phyloP scores from a whole-genome alignment of 2,888 invertebrate species.

The Loripinus fragilis region DNA sequence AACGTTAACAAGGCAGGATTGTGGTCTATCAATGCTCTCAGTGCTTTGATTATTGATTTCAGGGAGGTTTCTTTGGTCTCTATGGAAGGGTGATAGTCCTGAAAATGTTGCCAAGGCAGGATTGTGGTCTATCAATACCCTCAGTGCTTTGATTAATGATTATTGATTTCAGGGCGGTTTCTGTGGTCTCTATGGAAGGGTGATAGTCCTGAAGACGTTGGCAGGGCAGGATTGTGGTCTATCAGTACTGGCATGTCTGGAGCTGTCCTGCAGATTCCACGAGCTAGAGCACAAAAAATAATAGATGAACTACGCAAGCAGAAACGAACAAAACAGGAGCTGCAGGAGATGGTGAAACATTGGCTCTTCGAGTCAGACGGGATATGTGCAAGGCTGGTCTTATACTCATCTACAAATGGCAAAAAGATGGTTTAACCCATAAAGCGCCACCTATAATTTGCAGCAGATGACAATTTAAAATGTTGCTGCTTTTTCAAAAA shows the following conservation, averaged over 20 bases:
- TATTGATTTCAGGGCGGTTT: slow-evolving; percentile 66
- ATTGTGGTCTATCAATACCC: too few relatives aligned
- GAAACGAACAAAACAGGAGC: slow-evolving; percentile 49
- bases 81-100: too few relatives aligned
- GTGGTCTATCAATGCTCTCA: too few relatives aligned
- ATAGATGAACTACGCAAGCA: slow-evolving; percentile 52
- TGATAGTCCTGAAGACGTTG: slow-evolving; percentile 51
- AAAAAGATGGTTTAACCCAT: slow-evolving; percentile 18
- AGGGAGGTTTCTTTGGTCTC: too few relatives aligned
- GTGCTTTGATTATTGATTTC: too few relatives aligned
- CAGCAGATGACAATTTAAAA: too few relatives aligned
- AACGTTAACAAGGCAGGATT: too few relatives aligned
- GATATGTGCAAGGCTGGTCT: slow-evolving; percentile 63
- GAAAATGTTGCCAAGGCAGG: too few relatives aligned
- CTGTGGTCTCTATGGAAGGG: slow-evolving; percentile 65
- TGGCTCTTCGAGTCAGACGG: slow-evolving; percentile 62
- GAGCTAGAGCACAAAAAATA: slow-evolving; percentile 54
- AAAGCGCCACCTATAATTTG: too few relatives aligned
- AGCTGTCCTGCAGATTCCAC: slow-evolving; percentile 63
- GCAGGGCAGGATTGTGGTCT: slow-evolving; percentile 65
- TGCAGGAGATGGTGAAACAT: slow-evolving; percentile 57
- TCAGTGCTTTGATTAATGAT: too few relatives aligned
- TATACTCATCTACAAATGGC: slow-evolving; percentile 51
- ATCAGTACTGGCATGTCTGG: slow-evolving; percentile 59
- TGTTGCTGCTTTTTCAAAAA: too few relatives aligned